These are phyloP conservation scores for Deroptyus accipitrinus DNA, from an alignment of 2,113 vertebrate species.

Conservation along the genomic window DNA sequence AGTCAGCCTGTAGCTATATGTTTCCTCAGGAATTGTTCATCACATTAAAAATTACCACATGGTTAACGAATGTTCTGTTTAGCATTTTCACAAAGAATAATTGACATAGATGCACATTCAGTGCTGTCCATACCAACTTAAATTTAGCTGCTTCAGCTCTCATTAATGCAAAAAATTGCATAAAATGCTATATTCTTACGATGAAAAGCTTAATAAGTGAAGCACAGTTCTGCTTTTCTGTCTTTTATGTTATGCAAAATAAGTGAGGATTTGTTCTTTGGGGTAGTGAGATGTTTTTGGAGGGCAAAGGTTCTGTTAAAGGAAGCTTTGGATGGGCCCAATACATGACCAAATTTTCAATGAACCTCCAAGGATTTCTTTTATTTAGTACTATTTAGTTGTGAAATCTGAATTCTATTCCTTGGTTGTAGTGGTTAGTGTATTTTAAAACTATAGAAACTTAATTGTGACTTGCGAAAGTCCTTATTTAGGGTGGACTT, in stretches of 20 bases:
- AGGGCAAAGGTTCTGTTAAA: background rate
- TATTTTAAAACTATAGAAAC: slow-evolving; percentile 69
- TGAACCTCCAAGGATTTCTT: slow-evolving; percentile 46
- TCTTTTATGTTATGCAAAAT: slow-evolving; percentile 62
- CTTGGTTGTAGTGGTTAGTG: slow-evolving; percentile 68
- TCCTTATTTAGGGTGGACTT: slow-evolving; percentile 79
- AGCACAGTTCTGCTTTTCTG: slow-evolving; percentile 13
- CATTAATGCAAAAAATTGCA: slow-evolving; percentile 66
- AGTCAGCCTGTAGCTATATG: background rate
- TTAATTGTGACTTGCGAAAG: slow-evolving; percentile 78
- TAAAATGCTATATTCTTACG: slow-evolving; percentile 52
- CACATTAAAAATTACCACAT: slow-evolving; percentile 49
- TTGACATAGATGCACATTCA: slow-evolving; percentile 57
- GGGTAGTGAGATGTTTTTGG: background rate
- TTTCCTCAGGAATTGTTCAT: slow-evolving; percentile 28
- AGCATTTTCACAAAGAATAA: slow-evolving; percentile 62
- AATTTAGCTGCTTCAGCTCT: slow-evolving; percentile 65
- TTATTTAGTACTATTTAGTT: slow-evolving; percentile 49
- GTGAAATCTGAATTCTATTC: slow-evolving; percentile 68
- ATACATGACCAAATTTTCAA: slow-evolving; percentile 45
- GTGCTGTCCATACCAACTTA: slow-evolving; percentile 41
- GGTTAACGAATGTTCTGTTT: slow-evolving; percentile 55
- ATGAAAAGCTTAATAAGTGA: slow-evolving; percentile 55
- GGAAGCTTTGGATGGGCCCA: slow-evolving; percentile 27
- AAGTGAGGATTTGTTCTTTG: slow-evolving; percentile 17